Conservation (phyloP, 2,113 vertebrate genomes). For the Hyaena hyaena region DNA sequence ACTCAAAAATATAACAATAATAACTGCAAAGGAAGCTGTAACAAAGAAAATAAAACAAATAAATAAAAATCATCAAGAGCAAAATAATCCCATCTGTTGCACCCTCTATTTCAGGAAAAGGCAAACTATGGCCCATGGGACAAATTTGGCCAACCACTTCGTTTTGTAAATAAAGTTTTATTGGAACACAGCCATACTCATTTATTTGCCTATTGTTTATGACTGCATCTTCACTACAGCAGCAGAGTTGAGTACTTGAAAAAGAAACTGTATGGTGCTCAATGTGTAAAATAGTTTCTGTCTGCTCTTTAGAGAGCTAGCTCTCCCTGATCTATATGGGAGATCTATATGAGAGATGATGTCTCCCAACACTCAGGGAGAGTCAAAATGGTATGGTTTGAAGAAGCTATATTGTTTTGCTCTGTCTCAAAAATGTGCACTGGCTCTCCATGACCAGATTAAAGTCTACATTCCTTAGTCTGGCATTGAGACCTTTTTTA, state of each 20-base stretch:
- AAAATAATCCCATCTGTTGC: background rate
- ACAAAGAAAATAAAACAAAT: background rate
- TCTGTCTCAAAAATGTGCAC: background rate
- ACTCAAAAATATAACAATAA: background rate
- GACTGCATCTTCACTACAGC: background rate
- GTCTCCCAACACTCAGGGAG: background rate
- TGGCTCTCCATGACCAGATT: background rate
- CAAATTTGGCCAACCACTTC: background rate
- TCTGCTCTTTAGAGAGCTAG: background rate
- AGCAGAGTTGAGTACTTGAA: background rate
- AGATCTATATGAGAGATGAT: background rate
- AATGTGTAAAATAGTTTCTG: background rate
- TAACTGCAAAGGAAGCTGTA: background rate
- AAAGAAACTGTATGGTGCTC: background rate
- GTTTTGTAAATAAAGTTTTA: slow-evolving; percentile 30
- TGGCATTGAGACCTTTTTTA: background rate
- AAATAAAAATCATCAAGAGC: background rate
- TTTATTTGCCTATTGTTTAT: background rate
- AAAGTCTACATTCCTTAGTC: background rate
- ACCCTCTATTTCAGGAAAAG: background rate
- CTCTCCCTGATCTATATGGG: background rate
- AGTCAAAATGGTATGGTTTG: background rate
- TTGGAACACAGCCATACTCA: background rate
- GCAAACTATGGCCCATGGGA: background rate
- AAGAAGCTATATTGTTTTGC: background rate